Conservation (phyloP, 2,888 invertebrate genomes). For the Xanthia icteritia region DNA sequence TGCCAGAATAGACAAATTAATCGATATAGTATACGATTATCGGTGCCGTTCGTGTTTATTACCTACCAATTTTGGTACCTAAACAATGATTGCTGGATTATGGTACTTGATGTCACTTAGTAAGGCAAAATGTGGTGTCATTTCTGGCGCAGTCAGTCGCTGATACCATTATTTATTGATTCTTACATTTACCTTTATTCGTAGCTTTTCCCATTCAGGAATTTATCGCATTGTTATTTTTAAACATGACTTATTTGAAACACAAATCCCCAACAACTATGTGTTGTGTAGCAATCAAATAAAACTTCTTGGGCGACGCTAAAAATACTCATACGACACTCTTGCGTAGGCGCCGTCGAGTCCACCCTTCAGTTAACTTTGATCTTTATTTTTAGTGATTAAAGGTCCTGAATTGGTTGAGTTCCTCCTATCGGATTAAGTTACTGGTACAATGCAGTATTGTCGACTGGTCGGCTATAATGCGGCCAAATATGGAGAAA, state of each 20-base stretch:
- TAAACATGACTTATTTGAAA: slow-evolving; percentile 66
- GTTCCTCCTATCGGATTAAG: slow-evolving; percentile 60
- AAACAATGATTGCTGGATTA: slow-evolving; percentile 30
- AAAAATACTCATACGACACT: slow-evolving; percentile 68
- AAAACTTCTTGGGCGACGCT: slow-evolving; percentile 68
- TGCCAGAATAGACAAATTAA: slow-evolving; percentile 30
- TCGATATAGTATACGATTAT: slow-evolving; percentile 15
- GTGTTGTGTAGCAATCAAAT: slow-evolving; percentile 66
- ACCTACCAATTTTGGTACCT: background rate
- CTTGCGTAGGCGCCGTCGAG: slow-evolving; percentile 66
- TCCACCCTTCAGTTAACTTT: slow-evolving; percentile 27
- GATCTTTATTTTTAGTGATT: slow-evolving; percentile 4
- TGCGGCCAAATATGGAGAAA: slow-evolving; percentile 69
- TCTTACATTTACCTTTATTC: slow-evolving; percentile 30
- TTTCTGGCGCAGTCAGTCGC: slow-evolving; percentile 2
- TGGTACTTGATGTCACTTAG: slow-evolving; percentile 7
- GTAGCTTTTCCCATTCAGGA: slow-evolving; percentile 49
- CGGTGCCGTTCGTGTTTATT: background rate
- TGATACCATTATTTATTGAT: slow-evolving; percentile 51
- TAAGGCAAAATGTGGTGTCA: slow-evolving; percentile 27
- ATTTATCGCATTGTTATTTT: slow-evolving; percentile 65
- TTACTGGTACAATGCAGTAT: slow-evolving; percentile 66
- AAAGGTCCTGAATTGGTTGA: slow-evolving; percentile 37
- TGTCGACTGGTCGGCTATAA: slow-evolving; percentile 64
- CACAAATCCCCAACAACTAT: slow-evolving; percentile 68